These are phyloP conservation scores for Cheilosia grossa DNA, from an alignment of 2,888 invertebrate species.

Conservation along the genomic window DNA sequence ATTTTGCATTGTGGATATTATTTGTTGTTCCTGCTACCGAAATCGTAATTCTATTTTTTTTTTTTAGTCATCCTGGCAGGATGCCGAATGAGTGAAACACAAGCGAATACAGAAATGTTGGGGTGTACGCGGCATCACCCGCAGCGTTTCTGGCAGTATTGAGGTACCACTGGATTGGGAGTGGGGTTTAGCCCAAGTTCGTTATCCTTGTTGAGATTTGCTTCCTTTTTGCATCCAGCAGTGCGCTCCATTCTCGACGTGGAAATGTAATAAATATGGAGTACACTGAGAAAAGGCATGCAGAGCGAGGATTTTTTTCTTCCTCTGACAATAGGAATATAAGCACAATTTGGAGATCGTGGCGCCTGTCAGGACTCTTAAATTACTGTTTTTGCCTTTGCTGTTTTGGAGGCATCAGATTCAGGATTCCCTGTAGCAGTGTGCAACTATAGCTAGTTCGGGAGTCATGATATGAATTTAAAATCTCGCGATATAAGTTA, in stretches of 20 bases:
- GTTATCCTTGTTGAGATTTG: slow-evolving; percentile 61
- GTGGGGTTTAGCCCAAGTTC: slow-evolving; percentile 39
- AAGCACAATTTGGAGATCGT: slow-evolving; percentile 51
- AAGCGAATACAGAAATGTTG: slow-evolving; percentile 13
- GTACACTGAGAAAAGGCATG: slow-evolving; percentile 40
- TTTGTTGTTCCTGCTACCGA: slow-evolving; percentile 31
- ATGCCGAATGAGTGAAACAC: slow-evolving; percentile 35
- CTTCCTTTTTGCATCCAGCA: not conserved
- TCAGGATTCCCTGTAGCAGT: not conserved
- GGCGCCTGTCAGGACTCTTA: slow-evolving; percentile 14
- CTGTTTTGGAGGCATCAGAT: slow-evolving; percentile 34
- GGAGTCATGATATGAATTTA: slow-evolving; percentile 44
- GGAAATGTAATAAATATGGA: slow-evolving; percentile 68
- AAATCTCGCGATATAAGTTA: slow-evolving; percentile 42
- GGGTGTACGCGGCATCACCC: slow-evolving; percentile 15
- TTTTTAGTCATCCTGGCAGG: slow-evolving; percentile 30
- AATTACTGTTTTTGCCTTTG: slow-evolving; percentile 34
- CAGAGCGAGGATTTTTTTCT: slow-evolving; percentile 19
- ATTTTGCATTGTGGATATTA: slow-evolving; percentile 53
- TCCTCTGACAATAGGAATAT: slow-evolving; percentile 39
- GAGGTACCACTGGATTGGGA: not conserved
- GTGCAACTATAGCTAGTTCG: not conserved
- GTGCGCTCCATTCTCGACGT: slow-evolving; percentile 15
- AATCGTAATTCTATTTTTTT: slow-evolving; percentile 6
- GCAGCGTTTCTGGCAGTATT: slow-evolving; percentile 23